Base-by-base conservation (phyloP, 92 coral and sea anemone genomes). In the Palythoa grandiflora region DNA sequence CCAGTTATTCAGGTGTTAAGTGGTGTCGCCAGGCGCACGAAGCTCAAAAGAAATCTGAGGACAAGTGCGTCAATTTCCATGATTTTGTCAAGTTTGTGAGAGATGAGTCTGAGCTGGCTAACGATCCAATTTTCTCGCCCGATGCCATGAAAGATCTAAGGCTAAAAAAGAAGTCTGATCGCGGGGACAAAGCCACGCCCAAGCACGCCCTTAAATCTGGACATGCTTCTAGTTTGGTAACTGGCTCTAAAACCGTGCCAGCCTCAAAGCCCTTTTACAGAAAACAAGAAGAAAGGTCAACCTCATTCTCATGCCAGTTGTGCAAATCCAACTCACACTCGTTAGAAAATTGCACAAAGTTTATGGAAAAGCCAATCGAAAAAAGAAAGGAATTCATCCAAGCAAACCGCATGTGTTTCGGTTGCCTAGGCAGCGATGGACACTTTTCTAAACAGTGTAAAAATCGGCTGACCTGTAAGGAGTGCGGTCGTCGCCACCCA, bases 111-210 rank as follows among this genome's bases (percentile, higher is more conserved):
- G 90, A 90, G 40, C 54, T 90, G 21, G 93, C 83, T 21, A 79
- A 74, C 28, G 89, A 90, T 71, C 92, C 89, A 5, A 65, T 90
- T n/a, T 86, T 90, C 80, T 86, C 93, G 16, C 90, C 90, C 40
- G 48, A 90, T 39, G 77, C 51, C 14, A 35, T 79, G 36, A 90
- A 80, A 63, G 70, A 61, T 44, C 53, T 38, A 73, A 73, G 78
- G 78, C 78, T 73, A 14, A 73, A 73, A 73, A 73, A 73, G 78
- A 73, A 73, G 55, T 73, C 54, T 38, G 54, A 73, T 73, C 55
- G 78, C 53, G 78, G 55, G 54, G 78, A 73, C 52, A 73, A 73
- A 73, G 35, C 16, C 54, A 44, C 78, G 78, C 78, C 78, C 78
- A 73, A 73, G 55, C 78, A 73, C 54, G 78, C 78, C 78, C 10